phyloP scores from a whole-genome alignment of 2,113 vertebrate species.

The Neodontobutis hainanensis region DNA sequence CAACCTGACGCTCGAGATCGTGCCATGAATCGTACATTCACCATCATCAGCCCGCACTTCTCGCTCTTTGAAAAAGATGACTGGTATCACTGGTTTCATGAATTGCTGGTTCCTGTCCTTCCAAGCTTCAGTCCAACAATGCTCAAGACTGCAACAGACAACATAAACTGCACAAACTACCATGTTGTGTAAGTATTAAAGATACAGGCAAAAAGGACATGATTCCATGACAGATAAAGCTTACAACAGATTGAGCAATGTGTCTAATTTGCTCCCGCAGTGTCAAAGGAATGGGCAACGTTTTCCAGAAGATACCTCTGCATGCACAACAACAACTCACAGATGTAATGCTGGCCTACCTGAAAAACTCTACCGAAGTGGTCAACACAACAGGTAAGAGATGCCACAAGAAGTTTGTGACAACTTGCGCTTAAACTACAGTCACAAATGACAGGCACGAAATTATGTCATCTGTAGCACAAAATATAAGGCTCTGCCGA shows the following conservation, averaged over 20 bases:
- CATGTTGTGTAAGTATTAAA: conserved; percentile 35
- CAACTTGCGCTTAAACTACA: too few relatives aligned
- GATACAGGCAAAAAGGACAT: not conserved
- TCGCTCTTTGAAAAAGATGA: not conserved
- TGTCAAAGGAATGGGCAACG: conserved; percentile 18
- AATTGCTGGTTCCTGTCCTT: conserved; percentile 39
- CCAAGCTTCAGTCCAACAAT: conserved; percentile 45
- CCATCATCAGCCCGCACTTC: conserved; percentile 33
- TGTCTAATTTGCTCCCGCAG: conserved; percentile 4
- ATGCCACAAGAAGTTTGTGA: too few relatives aligned
- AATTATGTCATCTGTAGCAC: too few relatives aligned
- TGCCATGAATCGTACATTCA: conserved; percentile 57
- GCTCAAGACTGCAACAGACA: conserved; percentile 29
- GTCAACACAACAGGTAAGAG: conserved; percentile 19
- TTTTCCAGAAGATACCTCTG: not conserved
- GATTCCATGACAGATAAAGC: not conserved
- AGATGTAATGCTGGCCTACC: conserved; percentile 17
- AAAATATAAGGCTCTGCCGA: too few relatives aligned
- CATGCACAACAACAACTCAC: not conserved
- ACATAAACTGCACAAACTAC: conserved; percentile 42
- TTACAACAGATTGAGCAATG: not conserved
- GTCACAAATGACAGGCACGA: too few relatives aligned
- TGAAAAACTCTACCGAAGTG: not conserved
- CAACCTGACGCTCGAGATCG: conserved; percentile 31
- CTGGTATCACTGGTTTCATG: conserved; percentile 30